Evolutionary conservation across 1,140 invertebrate species (phyloP).

Genomic region (Anthonomus grandis): DNA sequence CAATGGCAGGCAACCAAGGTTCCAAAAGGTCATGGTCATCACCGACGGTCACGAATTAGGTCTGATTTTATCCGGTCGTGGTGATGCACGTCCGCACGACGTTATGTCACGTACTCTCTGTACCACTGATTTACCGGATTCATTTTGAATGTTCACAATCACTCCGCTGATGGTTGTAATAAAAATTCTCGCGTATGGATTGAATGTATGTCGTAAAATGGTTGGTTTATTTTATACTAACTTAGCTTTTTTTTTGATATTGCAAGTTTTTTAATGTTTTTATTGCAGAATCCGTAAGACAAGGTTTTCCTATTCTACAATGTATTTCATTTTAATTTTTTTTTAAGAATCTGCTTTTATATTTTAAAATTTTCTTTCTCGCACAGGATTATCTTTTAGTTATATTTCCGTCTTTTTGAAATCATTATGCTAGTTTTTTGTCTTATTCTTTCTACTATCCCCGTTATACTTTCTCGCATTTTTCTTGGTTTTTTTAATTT

Average conservation of each 20-base stretch:
- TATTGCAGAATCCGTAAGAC: too few species aligned
- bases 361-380: too few species aligned
- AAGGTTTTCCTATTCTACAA: too few species aligned
- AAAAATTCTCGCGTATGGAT: neutral
- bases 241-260: conserved; percentile 1
- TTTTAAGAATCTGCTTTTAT: too few species aligned
- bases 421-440: too few species aligned
- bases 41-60: conserved; percentile 22
- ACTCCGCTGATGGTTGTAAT: conserved; percentile 3
- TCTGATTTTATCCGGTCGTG: conserved; percentile 17
- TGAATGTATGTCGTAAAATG: neutral
- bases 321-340: too few species aligned
- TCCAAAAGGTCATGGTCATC: conserved; percentile 22
- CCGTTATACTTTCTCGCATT: too few species aligned
- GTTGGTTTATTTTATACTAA: neutral
- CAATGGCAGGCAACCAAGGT: too few species aligned
- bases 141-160: conserved; percentile 21
- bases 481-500: too few species aligned
- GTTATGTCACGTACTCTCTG: conserved; percentile 20
- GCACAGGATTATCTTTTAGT: too few species aligned
- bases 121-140: conserved; percentile 18
- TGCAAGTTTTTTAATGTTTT: neutral
- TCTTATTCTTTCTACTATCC: too few species aligned
- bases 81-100: conserved; percentile 23
- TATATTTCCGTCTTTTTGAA: too few species aligned